phyloP scores from a whole-genome alignment of 2,888 invertebrate species.

The Venustoraphidia nigricollis region DNA sequence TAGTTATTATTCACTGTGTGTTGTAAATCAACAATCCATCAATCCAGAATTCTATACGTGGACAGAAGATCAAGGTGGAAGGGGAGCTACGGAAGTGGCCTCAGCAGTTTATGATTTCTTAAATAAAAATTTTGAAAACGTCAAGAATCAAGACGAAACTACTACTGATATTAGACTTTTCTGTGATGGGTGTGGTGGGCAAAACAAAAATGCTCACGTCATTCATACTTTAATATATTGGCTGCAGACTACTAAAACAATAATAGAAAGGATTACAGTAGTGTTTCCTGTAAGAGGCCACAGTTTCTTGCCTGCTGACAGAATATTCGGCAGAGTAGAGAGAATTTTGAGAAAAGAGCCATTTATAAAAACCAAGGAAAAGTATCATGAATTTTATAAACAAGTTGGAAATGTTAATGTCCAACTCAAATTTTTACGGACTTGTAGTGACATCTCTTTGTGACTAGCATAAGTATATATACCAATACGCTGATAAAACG shows the following conservation, averaged over 20 bases:
- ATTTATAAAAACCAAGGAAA: background rate
- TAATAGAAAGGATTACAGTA: background rate
- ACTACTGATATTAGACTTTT: slow-evolving; percentile 11
- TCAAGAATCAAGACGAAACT: no score
- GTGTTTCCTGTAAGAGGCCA: slow-evolving; percentile 6
- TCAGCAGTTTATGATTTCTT: slow-evolving; percentile 10
- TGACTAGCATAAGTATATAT: no score
- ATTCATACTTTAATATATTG: slow-evolving; percentile 11
- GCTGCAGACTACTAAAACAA: slow-evolving; percentile 5
- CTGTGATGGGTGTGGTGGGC: slow-evolving; percentile 15
- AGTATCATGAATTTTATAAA: background rate
- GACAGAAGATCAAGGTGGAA: slow-evolving; percentile 11
- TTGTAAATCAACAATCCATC: slow-evolving; percentile 11
- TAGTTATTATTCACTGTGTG: slow-evolving; percentile 13
- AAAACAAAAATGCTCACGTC: slow-evolving; percentile 14
- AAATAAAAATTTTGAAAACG: background rate
- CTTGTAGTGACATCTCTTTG: no score
- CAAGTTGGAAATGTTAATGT: background rate
- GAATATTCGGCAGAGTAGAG: slow-evolving; percentile 6
- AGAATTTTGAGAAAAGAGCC: slow-evolving; percentile 1
- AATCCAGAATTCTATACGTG: slow-evolving; percentile 13
- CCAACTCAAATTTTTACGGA: no score
- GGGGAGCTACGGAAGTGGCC: slow-evolving; percentile 13
- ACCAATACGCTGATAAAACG: no score
- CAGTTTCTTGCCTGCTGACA: slow-evolving; percentile 7